Percentiles rank a stretch among this genome's conserved stretches.
phyloP scores from a whole-genome alignment of 2,888 invertebrate genomes.

The Dendrolimus houi region DNA sequence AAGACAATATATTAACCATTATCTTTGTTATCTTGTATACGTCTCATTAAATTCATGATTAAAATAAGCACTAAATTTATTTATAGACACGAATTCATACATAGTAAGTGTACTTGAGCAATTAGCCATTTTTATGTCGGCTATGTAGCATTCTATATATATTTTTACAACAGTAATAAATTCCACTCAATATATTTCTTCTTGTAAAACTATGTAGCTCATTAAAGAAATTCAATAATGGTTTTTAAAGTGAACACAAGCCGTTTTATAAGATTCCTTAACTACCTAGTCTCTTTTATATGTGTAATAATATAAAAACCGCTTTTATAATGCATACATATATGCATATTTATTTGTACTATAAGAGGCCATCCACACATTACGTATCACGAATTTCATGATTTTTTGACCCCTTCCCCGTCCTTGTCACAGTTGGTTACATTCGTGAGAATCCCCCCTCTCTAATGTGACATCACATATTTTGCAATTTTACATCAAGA shows the following conservation, averaged over 20 bases:
- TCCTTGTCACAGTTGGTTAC: no score
- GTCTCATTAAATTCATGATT: background rate
- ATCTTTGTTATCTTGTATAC: no score
- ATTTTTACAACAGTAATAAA: conserved; percentile 5
- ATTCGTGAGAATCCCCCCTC: no score
- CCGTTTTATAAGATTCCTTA: conserved; percentile 2
- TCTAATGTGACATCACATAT: no score
- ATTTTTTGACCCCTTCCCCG: no score
- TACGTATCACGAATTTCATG: no score
- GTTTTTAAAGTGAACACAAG: conserved; percentile 5
- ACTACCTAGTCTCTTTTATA: background rate
- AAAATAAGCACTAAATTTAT: background rate
- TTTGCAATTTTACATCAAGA: no score
- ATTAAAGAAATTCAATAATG: conserved; percentile 6
- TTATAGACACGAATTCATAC: background rate
- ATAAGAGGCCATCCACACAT: no score
- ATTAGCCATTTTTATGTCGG: background rate
- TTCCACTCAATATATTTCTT: conserved; percentile 5
- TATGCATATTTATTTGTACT: no score
- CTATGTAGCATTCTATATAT: background rate
- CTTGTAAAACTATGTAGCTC: conserved; percentile 6
- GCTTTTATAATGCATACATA: no score
- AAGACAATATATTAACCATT: no score
- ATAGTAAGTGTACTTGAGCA: background rate
- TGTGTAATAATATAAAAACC: no score